A percentile compares a stretch with the other conserved stretches of the same genome.
phyloP scores from a whole-genome alignment of 2,888 invertebrate species.

The Incurvaria masculella region DNA sequence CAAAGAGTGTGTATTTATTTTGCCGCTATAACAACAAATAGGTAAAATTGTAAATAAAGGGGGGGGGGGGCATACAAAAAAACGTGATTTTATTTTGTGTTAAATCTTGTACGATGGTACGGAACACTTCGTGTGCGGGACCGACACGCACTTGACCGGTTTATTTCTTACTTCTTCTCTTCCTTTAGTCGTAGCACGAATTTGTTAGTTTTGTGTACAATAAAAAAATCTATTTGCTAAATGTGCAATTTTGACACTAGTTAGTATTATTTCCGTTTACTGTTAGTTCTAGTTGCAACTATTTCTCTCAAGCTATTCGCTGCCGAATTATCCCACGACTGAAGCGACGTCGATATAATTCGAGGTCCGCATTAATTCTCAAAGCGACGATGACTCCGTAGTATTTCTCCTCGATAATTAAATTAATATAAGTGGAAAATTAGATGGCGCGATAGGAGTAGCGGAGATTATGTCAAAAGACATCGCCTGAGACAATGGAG shows the following conservation, averaged over 20 bases:
- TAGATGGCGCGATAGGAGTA: neutral
- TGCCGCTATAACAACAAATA: too few relatives aligned
- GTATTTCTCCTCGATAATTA: neutral
- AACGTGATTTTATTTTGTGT: too few relatives aligned
- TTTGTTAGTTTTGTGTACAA: too few relatives aligned
- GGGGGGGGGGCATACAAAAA: too few relatives aligned
- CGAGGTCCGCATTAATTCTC: neutral
- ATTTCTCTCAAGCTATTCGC: too few relatives aligned
- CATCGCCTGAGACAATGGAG: conserved; percentile 6
- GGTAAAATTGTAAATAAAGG: too few relatives aligned
- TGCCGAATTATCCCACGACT: neutral
- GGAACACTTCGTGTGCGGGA: too few relatives aligned
- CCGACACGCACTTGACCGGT: too few relatives aligned
- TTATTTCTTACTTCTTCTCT: conserved; percentile 16
- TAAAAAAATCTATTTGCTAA: conserved; percentile 21
- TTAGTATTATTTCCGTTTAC: too few relatives aligned
- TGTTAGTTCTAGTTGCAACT: too few relatives aligned
- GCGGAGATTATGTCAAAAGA: neutral
- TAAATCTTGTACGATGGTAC: too few relatives aligned
- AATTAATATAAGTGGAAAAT: neutral
- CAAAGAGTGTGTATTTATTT: too few relatives aligned
- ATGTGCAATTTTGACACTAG: conserved; percentile 25
- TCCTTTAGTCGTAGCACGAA: neutral
- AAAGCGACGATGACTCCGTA: neutral
- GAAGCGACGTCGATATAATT: neutral